phyloP scores from a whole-genome alignment of 2,113 vertebrate genomes.

The Malurus melanocephalus region DNA sequence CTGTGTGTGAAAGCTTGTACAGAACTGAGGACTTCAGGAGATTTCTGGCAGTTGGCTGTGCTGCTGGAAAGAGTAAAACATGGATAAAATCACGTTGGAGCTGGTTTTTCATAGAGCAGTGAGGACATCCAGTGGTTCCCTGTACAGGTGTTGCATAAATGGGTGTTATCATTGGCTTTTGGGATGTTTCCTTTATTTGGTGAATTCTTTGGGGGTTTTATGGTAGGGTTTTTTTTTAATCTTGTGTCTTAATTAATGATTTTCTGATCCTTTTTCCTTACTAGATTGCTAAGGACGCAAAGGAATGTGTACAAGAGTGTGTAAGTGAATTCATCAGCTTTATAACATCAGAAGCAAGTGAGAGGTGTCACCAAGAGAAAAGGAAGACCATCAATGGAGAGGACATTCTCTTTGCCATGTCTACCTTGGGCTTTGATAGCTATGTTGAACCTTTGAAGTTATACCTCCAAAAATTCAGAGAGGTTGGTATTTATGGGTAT shows the following conservation, averaged over 20 bases:
- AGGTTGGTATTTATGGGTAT: slow-evolving; percentile 74
- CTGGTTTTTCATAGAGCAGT: background rate
- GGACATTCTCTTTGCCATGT: slow-evolving; percentile 98
- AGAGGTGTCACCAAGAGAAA: slow-evolving; percentile 97
- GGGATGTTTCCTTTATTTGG: background rate
- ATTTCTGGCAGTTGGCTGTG: background rate
- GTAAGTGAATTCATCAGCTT: slow-evolving; percentile 99
- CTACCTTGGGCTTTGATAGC: slow-evolving; percentile 96
- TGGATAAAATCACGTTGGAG: background rate
- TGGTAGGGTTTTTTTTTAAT: background rate
- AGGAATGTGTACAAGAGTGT: slow-evolving; percentile 97
- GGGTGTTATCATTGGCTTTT: background rate
- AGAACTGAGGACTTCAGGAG: background rate
- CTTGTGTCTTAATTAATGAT: background rate
- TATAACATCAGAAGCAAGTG: slow-evolving; percentile 96
- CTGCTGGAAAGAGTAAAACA: background rate
- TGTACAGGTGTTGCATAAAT: background rate
- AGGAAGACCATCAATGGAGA: slow-evolving; percentile 98
- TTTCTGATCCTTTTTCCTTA: background rate
- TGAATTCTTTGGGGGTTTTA: background rate
- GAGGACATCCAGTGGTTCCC: slow-evolving; percentile 7
- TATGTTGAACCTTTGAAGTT: slow-evolving; percentile 97
- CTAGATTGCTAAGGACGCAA: slow-evolving; percentile 97
- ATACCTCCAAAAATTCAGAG: slow-evolving; percentile 97
- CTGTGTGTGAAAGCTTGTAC: background rate